Evolutionary conservation across 1,140 invertebrate genomes (phyloP).

Genomic region (Drosophila tristis): DNA sequence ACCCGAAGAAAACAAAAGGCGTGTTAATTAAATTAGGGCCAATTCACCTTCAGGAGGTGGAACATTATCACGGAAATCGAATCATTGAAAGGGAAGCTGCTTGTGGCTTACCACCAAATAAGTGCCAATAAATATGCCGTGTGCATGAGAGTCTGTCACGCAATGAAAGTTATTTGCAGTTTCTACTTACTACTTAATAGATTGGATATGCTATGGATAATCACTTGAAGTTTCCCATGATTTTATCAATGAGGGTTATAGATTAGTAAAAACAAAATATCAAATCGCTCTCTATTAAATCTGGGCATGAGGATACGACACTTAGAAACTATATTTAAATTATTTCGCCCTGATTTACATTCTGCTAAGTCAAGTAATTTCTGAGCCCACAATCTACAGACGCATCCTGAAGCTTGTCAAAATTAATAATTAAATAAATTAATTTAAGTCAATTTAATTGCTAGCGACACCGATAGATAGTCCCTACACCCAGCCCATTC

Average conservation of each 20-base stretch:
- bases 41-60: constrained; percentile 38
- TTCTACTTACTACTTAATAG: too few species aligned
- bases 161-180: background rate
- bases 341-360: too few species aligned
- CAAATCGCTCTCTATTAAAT: too few species aligned
- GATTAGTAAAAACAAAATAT: too few species aligned
- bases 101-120: background rate
- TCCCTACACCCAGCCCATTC: constrained; percentile 8
- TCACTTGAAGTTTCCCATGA: background rate
- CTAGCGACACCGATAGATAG: constrained; percentile 32
- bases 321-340: background rate
- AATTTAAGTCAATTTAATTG: constrained; percentile 53
- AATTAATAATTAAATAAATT: constrained; percentile 60
- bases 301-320: too few species aligned
- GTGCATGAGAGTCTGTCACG: background rate
- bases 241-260: background rate
- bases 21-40: constrained; percentile 67
- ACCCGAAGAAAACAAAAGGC: constrained; percentile 31
- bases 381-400: too few species aligned
- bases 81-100: constrained; percentile 27
- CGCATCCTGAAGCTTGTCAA: background rate
- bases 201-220: background rate
- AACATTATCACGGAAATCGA: constrained; percentile 36
- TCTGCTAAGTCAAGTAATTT: too few species aligned
- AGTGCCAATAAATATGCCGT: constrained; percentile 33